phyloP scores from a whole-genome alignment of 2,113 vertebrate genomes.

The Tragelaphus scriptus region DNA sequence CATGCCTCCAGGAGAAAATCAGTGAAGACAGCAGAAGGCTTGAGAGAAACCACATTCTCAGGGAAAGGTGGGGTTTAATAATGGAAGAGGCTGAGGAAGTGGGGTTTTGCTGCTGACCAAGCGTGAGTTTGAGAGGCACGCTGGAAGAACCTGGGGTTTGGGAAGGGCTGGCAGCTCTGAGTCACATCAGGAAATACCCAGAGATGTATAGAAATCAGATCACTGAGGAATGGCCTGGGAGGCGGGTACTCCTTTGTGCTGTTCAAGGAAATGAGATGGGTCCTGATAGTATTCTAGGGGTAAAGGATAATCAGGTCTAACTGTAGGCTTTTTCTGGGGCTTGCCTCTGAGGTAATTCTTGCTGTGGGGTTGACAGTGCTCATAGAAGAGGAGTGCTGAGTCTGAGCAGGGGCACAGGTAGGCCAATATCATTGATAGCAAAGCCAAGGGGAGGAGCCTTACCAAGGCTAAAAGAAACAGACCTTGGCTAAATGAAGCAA shows the following conservation, averaged over 20 bases:
- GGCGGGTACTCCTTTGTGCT: not conserved
- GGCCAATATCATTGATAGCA: not conserved
- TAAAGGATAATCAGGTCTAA: not conserved
- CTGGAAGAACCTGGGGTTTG: not conserved
- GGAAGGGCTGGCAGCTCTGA: not conserved
- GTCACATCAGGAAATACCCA: not conserved
- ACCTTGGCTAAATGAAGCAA: not conserved
- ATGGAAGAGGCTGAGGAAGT: not conserved
- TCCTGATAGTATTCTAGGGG: not conserved
- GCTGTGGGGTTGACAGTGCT: not conserved
- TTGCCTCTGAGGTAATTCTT: not conserved
- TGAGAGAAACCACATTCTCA: not conserved
- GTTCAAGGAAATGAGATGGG: not conserved
- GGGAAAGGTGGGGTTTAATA: not conserved
- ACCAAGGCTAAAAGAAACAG: not conserved
- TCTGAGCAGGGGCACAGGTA: not conserved
- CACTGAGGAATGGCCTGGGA: not conserved
- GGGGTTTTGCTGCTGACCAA: no score
- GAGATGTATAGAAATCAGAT: not conserved
- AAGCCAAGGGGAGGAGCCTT: not conserved
- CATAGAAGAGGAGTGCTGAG: not conserved
- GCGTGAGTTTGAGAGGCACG: not conserved
- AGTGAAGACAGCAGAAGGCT: not conserved
- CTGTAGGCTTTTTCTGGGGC: not conserved
- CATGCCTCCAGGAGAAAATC: not conserved